Evolutionary conservation across 2,888 invertebrate genomes (phyloP).

Genomic region (Hyposoter dolosus): DNA sequence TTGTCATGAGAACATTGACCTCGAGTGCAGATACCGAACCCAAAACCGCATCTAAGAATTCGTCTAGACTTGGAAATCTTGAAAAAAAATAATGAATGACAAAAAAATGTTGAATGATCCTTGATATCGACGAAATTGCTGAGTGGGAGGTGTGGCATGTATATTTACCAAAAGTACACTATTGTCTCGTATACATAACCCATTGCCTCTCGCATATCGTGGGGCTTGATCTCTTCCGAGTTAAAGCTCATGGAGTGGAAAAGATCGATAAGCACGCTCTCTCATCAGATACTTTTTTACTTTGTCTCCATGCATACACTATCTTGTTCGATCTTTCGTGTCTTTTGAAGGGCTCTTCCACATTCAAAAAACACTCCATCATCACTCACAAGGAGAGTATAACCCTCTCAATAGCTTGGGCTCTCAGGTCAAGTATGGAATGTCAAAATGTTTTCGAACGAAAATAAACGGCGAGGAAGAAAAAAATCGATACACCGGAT

Average conservation of each 20-base stretch:
- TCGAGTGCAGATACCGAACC: neutral
- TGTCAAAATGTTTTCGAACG: neutral
- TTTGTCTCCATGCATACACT: neutral
- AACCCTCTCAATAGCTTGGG: neutral
- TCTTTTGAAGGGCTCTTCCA: conserved; percentile 6
- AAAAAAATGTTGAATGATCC: conserved; percentile 32
- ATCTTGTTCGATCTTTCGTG: conserved; percentile 14
- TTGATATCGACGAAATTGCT: conserved; percentile 34
- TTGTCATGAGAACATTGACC: conserved; percentile 14
- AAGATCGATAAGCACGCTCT: conserved; percentile 36
- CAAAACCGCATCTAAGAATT: neutral
- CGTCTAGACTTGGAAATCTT: conserved; percentile 38
- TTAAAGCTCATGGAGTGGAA: conserved; percentile 22
- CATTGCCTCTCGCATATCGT: conserved; percentile 9
- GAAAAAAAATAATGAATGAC: neutral
- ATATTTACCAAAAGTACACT: neutral
- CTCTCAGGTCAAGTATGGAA: neutral
- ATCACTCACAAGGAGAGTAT: conserved; percentile 7
- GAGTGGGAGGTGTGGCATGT: conserved; percentile 16
- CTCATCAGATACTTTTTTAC: neutral
- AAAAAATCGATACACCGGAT: neutral
- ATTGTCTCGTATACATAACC: conserved; percentile 15
- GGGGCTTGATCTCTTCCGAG: conserved; percentile 31
- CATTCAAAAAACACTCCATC: conserved; percentile 17
- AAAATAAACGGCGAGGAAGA: conserved; percentile 4